Evolutionary conservation across 35 echinoderm and acorn worm species (phyloP), one percentile per base, ranked within the genome.

Genomic region (Hemicentrotus pulcherrimus): DNA sequence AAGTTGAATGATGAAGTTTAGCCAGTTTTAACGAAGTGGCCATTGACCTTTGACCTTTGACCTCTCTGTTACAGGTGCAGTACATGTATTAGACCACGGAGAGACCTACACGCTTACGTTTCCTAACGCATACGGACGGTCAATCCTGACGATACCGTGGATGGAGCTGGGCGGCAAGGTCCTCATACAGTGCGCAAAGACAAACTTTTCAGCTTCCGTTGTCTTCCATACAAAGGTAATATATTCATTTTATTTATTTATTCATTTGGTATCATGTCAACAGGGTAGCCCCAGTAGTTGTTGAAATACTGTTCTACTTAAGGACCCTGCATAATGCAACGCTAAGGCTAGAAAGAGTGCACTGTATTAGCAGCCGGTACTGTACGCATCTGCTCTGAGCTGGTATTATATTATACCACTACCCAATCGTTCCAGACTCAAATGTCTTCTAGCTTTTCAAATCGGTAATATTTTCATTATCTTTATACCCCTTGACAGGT

Each of bases 141-240:
- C 97, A 0, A 99, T 99, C 65, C 95, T 99, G 19, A 99, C 98
- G 32, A 95, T 98, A 55, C 98, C 98, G 19, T 99, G 98, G 97
- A 99, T 99, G 98, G 98, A 99, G 94, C 88, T 99, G 19, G 97
- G 98, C 5, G 98, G 98, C 5, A 97, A 96, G 90, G 95, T 97
- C 32, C 97, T 86, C 6, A 97, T 99, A 45, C 96, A 97, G 30
- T 99, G 98, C 86, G 70, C 97, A 45, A 96, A 98, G 94, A 95
- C 98, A 13, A 96, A 96, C 47, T 98, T 97, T 91, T 96, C 96
- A 88, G 96, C 95, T 89, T 88, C 95, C 18, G 94, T 99, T 22
- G 97, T 97, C 12, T 99, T 99, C 94, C 98, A 97, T 30, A 99
- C 98, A 86, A 98, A 98, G 96, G 97, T 98, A 71, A 89, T 32